phyloP scores from a whole-genome alignment of 1,140 invertebrate genomes.

The Tetramorium alpestre region DNA sequence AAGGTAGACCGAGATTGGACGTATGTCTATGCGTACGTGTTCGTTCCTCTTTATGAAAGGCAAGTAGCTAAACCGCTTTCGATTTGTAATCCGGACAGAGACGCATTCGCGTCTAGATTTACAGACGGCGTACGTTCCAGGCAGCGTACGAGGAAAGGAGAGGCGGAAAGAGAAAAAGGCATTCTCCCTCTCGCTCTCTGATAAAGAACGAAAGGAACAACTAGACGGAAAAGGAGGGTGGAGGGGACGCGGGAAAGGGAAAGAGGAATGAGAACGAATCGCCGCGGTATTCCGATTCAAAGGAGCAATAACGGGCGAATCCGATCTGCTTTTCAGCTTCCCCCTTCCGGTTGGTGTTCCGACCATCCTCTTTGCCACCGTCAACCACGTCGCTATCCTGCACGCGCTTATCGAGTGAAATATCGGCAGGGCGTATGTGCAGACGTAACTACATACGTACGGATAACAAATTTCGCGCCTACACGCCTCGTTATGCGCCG shows the following conservation, averaged over 20 bases:
- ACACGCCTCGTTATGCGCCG: constrained; percentile 16
- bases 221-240: neutral
- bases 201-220: constrained; percentile 45
- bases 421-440: constrained; percentile 61
- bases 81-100: constrained; percentile 81
- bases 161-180: constrained; percentile 37
- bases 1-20: constrained; percentile 64
- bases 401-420: constrained; percentile 73
- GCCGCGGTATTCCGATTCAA: constrained; percentile 77
- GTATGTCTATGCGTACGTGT: constrained; percentile 68
- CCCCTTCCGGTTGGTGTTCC: constrained; percentile 50
- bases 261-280: constrained; percentile 61
- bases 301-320: constrained; percentile 79
- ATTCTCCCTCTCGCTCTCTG: neutral
- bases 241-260: neutral
- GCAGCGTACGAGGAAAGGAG: constrained; percentile 36
- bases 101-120: constrained; percentile 79
- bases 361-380: constrained; percentile 63
- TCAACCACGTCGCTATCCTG: constrained; percentile 72
- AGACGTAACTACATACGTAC: neutral
- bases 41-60: constrained; percentile 79
- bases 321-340: constrained; percentile 70
- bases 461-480: neutral
- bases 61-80: constrained; percentile 81
- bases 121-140: constrained; percentile 60